Percentiles rank a stretch among this genome's conserved stretches.
These are phyloP conservation scores for Charaxes varanes DNA, from an alignment of 1,140 invertebrate genomes.

Conservation along the genomic window DNA sequence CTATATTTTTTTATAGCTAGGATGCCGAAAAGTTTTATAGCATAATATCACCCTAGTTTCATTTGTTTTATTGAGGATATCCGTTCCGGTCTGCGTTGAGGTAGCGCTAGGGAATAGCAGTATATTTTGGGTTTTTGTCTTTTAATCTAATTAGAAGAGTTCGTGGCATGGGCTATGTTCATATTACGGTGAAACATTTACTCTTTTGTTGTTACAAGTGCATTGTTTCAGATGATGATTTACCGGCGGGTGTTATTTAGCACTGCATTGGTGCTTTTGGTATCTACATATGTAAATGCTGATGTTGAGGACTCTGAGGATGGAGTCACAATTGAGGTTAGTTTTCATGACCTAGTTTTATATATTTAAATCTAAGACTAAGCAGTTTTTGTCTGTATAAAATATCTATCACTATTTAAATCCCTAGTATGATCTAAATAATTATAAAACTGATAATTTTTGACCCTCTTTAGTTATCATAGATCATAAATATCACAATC, in stretches of 20 bases:
- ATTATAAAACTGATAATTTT: slow-evolving; percentile 2
- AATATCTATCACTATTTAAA: too few species aligned
- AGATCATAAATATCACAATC: slow-evolving; percentile 25
- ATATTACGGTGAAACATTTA: slow-evolving; percentile 1
- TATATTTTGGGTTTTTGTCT: slow-evolving; percentile 13
- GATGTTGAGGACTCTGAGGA: slow-evolving; percentile 41
- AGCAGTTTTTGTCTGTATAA: too few species aligned
- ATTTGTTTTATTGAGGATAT: slow-evolving; percentile 54
- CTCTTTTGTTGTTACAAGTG: background rate
- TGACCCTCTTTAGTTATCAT: slow-evolving; percentile 14
- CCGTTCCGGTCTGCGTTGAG: slow-evolving; percentile 35
- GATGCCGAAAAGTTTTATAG: background rate
- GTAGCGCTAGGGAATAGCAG: slow-evolving; percentile 6
- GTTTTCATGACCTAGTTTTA: slow-evolving; percentile 25
- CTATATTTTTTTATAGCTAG: too few species aligned
- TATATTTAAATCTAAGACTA: slow-evolving; percentile 9
- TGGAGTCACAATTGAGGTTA: slow-evolving; percentile 57
- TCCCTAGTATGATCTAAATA: too few species aligned
- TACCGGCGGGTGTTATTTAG: slow-evolving; percentile 34
- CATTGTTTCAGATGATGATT: slow-evolving; percentile 56
- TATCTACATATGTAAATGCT: slow-evolving; percentile 25
- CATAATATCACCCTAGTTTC: slow-evolving; percentile 6
- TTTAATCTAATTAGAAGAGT: slow-evolving; percentile 41
- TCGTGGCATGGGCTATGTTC: slow-evolving; percentile 6
- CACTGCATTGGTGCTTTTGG: slow-evolving; percentile 40